These are phyloP conservation scores for Crotalus helleri DNA, from an alignment of 2,113 vertebrate genomes.

Conservation along the genomic window DNA sequence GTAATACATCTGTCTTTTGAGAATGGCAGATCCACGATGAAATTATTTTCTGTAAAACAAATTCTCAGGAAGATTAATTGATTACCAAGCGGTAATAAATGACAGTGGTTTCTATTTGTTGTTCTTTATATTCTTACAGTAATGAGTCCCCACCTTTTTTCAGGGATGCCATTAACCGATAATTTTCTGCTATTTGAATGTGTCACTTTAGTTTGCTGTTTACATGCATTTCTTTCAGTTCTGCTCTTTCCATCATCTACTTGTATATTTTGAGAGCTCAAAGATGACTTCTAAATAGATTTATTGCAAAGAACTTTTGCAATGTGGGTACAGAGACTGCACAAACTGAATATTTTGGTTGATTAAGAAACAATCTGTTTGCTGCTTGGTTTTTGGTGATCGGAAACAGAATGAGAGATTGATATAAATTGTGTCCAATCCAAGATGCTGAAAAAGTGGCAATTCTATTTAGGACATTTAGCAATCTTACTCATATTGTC, in stretches of 20 bases:
- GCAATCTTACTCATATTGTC: constrained; percentile 8
- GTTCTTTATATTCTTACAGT: not conserved
- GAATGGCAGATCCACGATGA: not conserved
- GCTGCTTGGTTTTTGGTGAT: not conserved
- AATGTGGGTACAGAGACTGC: not conserved
- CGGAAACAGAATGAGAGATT: constrained; percentile 24
- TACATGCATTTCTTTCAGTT: not conserved
- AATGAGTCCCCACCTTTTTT: not conserved
- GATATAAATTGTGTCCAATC: constrained; percentile 39
- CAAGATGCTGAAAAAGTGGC: constrained; percentile 27
- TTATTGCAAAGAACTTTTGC: constrained; percentile 20
- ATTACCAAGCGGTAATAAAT: not conserved
- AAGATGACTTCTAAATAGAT: constrained; percentile 3
- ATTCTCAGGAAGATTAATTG: not conserved
- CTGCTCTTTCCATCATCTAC: not conserved
- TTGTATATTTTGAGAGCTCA: not conserved
- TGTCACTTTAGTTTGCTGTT: not conserved
- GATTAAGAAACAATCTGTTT: not conserved
- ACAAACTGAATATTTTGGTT: not conserved
- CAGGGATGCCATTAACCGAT: not conserved
- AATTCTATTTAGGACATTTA: constrained; percentile 30
- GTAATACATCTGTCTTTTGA: not conserved
- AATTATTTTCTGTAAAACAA: not conserved
- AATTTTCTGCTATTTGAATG: not conserved
- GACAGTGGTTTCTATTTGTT: not conserved